These are phyloP conservation scores for Myripristis jacobus DNA, from an alignment of 2,797 vertebrate species.

Conservation along the genomic window DNA sequence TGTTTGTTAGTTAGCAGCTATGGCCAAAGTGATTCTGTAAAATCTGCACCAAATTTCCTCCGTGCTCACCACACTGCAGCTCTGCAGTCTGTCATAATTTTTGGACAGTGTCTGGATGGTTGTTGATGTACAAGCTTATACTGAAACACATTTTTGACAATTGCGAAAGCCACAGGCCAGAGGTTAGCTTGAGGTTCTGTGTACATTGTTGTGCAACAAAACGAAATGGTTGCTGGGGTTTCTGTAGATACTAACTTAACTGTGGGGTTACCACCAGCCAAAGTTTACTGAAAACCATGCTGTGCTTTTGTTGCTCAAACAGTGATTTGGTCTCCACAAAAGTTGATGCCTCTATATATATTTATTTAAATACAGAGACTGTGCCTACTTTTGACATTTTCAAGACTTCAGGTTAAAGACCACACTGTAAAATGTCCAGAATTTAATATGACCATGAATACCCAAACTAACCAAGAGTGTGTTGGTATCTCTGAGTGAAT, in stretches of 20 bases:
- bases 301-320: slow-evolving; percentile 57
- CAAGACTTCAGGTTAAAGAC: slow-evolving; percentile 43
- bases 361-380: slow-evolving; percentile 34
- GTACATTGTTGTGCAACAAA: slow-evolving; percentile 60
- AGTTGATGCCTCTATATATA: slow-evolving; percentile 40
- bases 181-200: slow-evolving; percentile 61
- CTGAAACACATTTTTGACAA: slow-evolving; percentile 66
- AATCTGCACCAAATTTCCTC: slow-evolving; percentile 50
- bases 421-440: background rate
- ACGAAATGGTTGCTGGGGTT: slow-evolving; percentile 46
- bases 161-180: slow-evolving; percentile 58
- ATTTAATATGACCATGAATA: background rate
- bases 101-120: slow-evolving; percentile 48
- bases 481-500: slow-evolving; percentile 3
- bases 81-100: slow-evolving; percentile 53
- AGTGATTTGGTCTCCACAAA: slow-evolving; percentile 53
- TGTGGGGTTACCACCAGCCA: slow-evolving; percentile 54
- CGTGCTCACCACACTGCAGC: slow-evolving; percentile 50
- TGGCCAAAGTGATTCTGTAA: slow-evolving; percentile 36
- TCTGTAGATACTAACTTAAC: slow-evolving; percentile 36
- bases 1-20: slow-evolving; percentile 65
- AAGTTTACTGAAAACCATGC: slow-evolving; percentile 36
- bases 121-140: slow-evolving; percentile 43
- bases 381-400: slow-evolving; percentile 17
- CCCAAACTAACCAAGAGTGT: slow-evolving; percentile 15